Base-by-base conservation (phyloP, 2,888 invertebrate species). In the Strigamia crassipes region DNA sequence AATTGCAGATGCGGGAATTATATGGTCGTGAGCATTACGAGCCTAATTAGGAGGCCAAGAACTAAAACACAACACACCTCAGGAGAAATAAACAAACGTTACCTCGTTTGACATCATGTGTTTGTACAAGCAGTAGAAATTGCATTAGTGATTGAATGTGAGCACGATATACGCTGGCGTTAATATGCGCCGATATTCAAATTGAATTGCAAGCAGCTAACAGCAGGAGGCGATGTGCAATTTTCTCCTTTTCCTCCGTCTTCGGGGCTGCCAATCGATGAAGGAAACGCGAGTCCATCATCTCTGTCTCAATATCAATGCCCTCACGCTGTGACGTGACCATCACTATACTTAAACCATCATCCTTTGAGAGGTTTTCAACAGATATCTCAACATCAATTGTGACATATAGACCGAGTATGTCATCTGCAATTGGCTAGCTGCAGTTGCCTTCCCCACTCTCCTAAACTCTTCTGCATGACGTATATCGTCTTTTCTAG, bases 1-100 rank as follows among this genome's bases (percentile, higher is more conserved):
- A 73, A 73, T 73, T 73, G 73, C 73, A 73, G 73, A 73, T 73
- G 73, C 73, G 73, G 73, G 73, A 73, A 73, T 73, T 73, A 27
- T 73, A 73, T 73, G 73, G 73, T 73, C 73, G 73, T 73, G 73
- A 23, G 73, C 73, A 73, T 73, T 73, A 73, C 31, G 73, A 73
- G 73, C 27, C 73, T 73, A 73, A 73, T 73, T 73, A 73, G 73
- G 73, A 73, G 56, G 73, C 31, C 73, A 73, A 73, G 73, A 73
- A 73, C 73, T 10, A 73, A 73, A 73, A 73, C 73, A 73, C 15
- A 27, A 73, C 73, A 73, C 73, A 73, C 73, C 73, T 73, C 73
- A 31, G 73, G 31, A 73, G 73, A 73, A 73, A 73, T 73, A 73
- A 73, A 73, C 73, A 73, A 73, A 73, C 73, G 56, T 8, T 18